phyloP scores from a whole-genome alignment of 2,113 vertebrate genomes.

The Osmerus eperlanus region DNA sequence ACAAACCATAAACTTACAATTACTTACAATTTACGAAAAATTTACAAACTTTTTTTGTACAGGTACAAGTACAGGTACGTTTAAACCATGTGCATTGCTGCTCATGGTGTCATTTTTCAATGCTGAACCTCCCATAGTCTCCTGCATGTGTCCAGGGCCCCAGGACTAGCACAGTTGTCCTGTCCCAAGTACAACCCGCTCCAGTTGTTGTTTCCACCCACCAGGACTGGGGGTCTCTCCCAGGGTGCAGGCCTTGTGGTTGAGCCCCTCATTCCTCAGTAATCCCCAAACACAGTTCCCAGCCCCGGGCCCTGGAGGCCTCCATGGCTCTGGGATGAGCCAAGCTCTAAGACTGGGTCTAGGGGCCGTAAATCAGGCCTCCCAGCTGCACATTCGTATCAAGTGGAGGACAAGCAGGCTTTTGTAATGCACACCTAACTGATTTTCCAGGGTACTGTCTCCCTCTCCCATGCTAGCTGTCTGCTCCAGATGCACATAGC shows the following conservation, averaged over 20 bases:
- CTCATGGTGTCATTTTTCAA: too few species aligned
- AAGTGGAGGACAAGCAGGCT: conserved; percentile 54
- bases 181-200: background rate
- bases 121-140: too few species aligned
- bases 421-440: conserved; percentile 54
- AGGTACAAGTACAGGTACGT: too few species aligned
- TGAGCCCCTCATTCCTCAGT: conserved; percentile 11
- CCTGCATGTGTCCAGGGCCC: too few species aligned
- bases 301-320: conserved; percentile 21
- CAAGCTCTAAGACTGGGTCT: conserved; percentile 32
- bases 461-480: background rate
- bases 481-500: conserved; percentile 12
- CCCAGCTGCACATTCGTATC: conserved; percentile 57
- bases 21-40: too few species aligned
- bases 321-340: conserved; percentile 25
- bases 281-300: background rate
- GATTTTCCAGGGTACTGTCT: conserved; percentile 49
- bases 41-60: too few species aligned
- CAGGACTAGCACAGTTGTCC: background rate
- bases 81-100: too few species aligned
- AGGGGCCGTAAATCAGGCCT: conserved; percentile 42
- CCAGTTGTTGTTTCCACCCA: conserved; percentile 17
- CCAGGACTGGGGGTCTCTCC: conserved; percentile 1
- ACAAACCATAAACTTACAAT: too few species aligned
- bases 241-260: conserved; percentile 7